Base-by-base conservation (phyloP, 1,140 invertebrate genomes). In the Metaphire vulgaris region DNA sequence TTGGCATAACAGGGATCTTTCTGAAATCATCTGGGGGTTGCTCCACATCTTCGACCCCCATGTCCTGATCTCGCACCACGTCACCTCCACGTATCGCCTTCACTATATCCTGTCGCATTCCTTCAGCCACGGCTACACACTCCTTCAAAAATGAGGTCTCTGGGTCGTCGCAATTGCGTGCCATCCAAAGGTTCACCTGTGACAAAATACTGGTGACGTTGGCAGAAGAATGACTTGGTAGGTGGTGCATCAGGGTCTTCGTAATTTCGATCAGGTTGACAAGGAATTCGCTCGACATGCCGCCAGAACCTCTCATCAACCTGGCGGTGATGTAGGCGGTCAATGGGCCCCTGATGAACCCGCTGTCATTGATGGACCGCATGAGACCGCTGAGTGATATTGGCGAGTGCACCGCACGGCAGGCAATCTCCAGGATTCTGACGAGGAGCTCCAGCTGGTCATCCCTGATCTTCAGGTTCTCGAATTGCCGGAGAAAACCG, bases 1-100 rank as follows among this genome's bases (percentile, higher is more conserved):
- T 72, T 12, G 86, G 86, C 72, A 84, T 78, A n/a, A 86, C 78
- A 2, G 78, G 76, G 1, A 87, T 69, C 33, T 79, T 72, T 1
- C 83, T 77, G 76, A 86, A 87, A 74, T 85, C 79, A 66, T 85
- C 80, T 0, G 80, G 81, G 14, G 85, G 84, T 12, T 67, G 75
- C n/a, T 76, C 72, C 1, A 74, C 33, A 33, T 78, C 74, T 26
- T 34, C 33, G n/a, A 71, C 2, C 30, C 41, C 41, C 6, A 56
- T 21, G 41, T 56, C 41, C 41, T 56, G 41, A 21, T 56, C 41
- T 56, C 41, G 6, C 6, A 56, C 41, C 41, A 56, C 6, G 21
- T 56, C 41, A 6, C 41, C 41, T 6, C 41, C 41, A 12, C 41
- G 41, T 56, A 56, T 56, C 41, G 41, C 41, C 41, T 56, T 56